Evolutionary conservation across 2,113 vertebrate genomes (phyloP), one percentile per base, ranked within the genome.

Genomic region (Solea solea): DNA sequence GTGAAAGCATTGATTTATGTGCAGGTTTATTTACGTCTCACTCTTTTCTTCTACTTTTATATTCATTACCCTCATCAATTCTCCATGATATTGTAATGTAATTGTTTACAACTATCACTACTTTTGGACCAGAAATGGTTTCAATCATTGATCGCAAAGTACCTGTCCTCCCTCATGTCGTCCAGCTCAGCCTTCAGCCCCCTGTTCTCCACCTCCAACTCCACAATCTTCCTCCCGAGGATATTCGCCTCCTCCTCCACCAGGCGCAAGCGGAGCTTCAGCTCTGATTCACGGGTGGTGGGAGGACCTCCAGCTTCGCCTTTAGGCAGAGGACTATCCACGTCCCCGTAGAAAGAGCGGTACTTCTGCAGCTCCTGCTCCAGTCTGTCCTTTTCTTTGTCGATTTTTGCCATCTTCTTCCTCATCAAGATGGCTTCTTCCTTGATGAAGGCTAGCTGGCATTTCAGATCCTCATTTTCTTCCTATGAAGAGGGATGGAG

Each of bases 241-340:
- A 99, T 99, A 86, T 99, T 99, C 41, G 98, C 98, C 86, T 99
- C 98, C 79, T 99, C 98, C 88, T 99, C 98, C 81, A 99, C 98
- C 61, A 99, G 90, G 28, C 98, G 93, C 64, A 99, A 73, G 25
- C 98, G 92, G n/a, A 99, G 95, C 81, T 99, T 99, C 55, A 99
- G 95, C 80, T 99, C 98, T 0, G 98, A 96, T 77, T 99, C 98
- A n/a, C 98, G 93, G 16, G 97, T 99, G 82, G 96, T 97, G 25
- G 98, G 96, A 2, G 98, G 98, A 0, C 98, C 98, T 14, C 97
- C 96, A 0, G 98, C 98, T 85, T 99, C 98, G 2, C 98, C 98
- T 91, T 99, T 99, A 50, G 98, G 96, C 72, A 99, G 89, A 27
- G 98, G 98, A 55, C 98, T 99, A 84, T 99, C 98, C 85, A 99